phyloP scores from a whole-genome alignment of 2,888 invertebrate genomes.

The Pediacus dermestoides region DNA sequence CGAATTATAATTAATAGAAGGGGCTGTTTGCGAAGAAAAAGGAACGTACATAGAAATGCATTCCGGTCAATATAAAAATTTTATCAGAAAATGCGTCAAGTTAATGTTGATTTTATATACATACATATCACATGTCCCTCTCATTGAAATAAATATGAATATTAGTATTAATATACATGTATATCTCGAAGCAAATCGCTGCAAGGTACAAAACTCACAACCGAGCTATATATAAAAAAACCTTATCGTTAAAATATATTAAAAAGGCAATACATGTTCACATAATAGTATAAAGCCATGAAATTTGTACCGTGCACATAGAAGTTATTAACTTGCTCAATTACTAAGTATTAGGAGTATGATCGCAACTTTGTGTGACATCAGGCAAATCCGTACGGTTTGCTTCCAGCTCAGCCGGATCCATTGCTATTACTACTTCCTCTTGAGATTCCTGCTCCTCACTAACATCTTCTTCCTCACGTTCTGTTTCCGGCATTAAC shows the following conservation, averaged over 20 bases:
- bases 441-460: slow-evolving; percentile 46
- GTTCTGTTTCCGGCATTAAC: slow-evolving; percentile 66
- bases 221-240: slow-evolving; percentile 14
- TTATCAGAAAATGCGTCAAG: slow-evolving; percentile 46
- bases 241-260: slow-evolving; percentile 13
- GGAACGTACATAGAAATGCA: slow-evolving; percentile 42
- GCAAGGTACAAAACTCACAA: slow-evolving; percentile 26
- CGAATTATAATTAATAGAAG: slow-evolving; percentile 11
- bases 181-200: slow-evolving; percentile 18
- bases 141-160: slow-evolving; percentile 31
- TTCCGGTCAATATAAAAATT: slow-evolving; percentile 46
- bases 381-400: slow-evolving; percentile 37
- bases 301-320: too few relatives aligned
- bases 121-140: slow-evolving; percentile 49
- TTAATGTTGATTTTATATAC: slow-evolving; percentile 43
- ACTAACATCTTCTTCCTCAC: slow-evolving; percentile 43
- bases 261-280: slow-evolving; percentile 20
- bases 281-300: too few relatives aligned
- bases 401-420: slow-evolving; percentile 27
- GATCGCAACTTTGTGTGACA: slow-evolving; percentile 40
- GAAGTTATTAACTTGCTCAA: too few relatives aligned
- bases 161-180: slow-evolving; percentile 32
- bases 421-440: slow-evolving; percentile 25
- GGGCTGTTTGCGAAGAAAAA: slow-evolving; percentile 22
- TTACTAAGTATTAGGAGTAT: slow-evolving; percentile 28